These are phyloP conservation scores for Chamaea fasciata DNA, from an alignment of 2,113 vertebrate species.

Conservation along the genomic window DNA sequence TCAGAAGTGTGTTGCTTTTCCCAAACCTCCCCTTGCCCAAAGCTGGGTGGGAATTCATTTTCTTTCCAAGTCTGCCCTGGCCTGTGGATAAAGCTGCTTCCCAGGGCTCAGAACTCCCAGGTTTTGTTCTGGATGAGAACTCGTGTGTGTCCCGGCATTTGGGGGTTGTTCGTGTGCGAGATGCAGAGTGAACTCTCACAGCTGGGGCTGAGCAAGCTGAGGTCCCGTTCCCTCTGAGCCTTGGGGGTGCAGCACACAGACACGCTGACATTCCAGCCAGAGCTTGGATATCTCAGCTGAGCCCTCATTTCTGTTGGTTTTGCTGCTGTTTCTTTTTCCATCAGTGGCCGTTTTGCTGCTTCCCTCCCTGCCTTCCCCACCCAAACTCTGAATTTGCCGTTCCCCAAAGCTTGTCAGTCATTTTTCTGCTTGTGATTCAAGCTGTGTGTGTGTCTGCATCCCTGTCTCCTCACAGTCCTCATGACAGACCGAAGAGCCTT, in stretches of 20 bases:
- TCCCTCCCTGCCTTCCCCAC: background rate
- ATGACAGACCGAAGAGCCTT: background rate
- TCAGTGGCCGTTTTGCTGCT: background rate
- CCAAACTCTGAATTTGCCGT: background rate
- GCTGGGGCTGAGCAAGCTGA: background rate
- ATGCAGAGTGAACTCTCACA: rapidly evolving
- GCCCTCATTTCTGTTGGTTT: background rate
- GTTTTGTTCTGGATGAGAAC: background rate
- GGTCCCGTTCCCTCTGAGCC: background rate
- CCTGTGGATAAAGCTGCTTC: background rate
- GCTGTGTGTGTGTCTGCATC: background rate
- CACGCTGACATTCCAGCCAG: rapidly evolving
- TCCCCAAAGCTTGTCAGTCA: background rate
- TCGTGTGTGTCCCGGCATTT: rapidly evolving
- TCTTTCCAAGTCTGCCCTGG: rapidly evolving
- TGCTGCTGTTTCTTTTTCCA: background rate
- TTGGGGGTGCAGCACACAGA: background rate
- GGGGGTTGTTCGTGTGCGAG: background rate
- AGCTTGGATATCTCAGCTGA: background rate
- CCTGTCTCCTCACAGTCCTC: background rate
- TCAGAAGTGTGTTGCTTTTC: background rate
- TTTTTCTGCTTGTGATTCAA: slow-evolving; percentile 37
- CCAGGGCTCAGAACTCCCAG: background rate
- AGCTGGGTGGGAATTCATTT: background rate
- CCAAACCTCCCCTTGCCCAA: background rate